Evolutionary conservation across 2,888 invertebrate genomes (phyloP).

Genomic region (Scaptomyza caliginosa): DNA sequence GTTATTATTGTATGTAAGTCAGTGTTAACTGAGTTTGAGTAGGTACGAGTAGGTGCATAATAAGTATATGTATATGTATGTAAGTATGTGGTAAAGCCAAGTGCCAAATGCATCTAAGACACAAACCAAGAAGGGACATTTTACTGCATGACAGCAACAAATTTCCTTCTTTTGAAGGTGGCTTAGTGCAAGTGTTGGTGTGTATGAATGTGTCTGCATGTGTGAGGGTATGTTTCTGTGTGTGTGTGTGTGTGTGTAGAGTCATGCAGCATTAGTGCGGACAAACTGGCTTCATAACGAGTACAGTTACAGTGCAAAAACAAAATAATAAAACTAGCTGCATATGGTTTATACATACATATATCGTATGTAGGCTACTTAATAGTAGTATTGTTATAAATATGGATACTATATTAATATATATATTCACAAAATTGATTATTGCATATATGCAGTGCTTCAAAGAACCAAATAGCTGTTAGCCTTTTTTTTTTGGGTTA

Average conservation of each 20-base stretch:
- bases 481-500: slow-evolving; percentile 53
- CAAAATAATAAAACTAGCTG: slow-evolving; percentile 40
- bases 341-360: slow-evolving; percentile 7
- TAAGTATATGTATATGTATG: slow-evolving; percentile 21
- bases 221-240: slow-evolving; percentile 27
- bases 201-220: slow-evolving; percentile 5
- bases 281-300: slow-evolving; percentile 45
- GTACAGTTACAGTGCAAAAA: slow-evolving; percentile 48
- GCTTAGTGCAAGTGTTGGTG: neutral
- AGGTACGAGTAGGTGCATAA: slow-evolving; percentile 36
- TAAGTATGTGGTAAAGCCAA: neutral
- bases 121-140: neutral
- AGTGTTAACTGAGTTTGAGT: slow-evolving; percentile 50
- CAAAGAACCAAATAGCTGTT: slow-evolving; percentile 35
- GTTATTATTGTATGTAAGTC: slow-evolving; percentile 62
- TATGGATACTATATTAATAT: slow-evolving; percentile 16
- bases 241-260: slow-evolving; percentile 42
- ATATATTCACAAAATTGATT: slow-evolving; percentile 53
- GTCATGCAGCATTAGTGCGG: slow-evolving; percentile 72
- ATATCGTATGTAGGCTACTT: slow-evolving; percentile 16
- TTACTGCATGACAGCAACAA: neutral
- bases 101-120: neutral
- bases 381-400: slow-evolving; percentile 6
- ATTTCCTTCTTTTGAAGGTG: neutral
- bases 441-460: slow-evolving; percentile 61